These are phyloP conservation scores for Centropristis striata DNA, from an alignment of 2,113 vertebrate species.

Conservation along the genomic window DNA sequence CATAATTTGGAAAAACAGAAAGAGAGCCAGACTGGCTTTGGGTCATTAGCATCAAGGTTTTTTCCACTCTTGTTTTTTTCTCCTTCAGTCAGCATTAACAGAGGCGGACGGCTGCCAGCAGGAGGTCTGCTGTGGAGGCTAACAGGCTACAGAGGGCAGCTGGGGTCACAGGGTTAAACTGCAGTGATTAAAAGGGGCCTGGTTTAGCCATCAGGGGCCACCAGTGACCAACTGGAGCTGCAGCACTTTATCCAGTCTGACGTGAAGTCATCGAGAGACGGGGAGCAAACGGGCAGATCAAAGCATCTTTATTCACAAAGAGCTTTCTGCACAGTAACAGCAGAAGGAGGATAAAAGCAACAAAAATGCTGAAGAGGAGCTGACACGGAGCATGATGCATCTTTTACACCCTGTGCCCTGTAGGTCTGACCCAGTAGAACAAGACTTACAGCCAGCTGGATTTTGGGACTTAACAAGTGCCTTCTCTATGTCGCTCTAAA, in stretches of 20 bases:
- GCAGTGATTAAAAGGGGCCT: conserved; percentile 51
- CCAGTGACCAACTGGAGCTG: conserved; percentile 8
- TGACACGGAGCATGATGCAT: conserved; percentile 11
- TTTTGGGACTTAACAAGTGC: background rate
- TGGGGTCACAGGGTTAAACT: conserved; percentile 29
- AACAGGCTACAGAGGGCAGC: background rate
- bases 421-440: background rate
- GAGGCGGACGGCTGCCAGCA: conserved; percentile 15
- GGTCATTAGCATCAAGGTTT: background rate
- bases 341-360: conserved; percentile 2
- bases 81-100: conserved; percentile 25
- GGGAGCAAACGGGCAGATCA: background rate
- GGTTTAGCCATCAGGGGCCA: conserved; percentile 13
- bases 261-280: background rate
- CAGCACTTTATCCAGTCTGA: conserved; percentile 17
- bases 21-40: background rate
- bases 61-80: conserved; percentile 4
- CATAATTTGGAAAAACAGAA: conserved; percentile 17
- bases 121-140: conserved; percentile 16
- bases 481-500: no score
- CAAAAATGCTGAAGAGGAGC: conserved; percentile 4
- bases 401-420: background rate
- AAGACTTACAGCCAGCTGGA: background rate
- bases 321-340: conserved; percentile 6
- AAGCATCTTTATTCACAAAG: conserved; percentile 37